Base-by-base conservation (phyloP, 2,888 invertebrate genomes). In the Dione juno region DNA sequence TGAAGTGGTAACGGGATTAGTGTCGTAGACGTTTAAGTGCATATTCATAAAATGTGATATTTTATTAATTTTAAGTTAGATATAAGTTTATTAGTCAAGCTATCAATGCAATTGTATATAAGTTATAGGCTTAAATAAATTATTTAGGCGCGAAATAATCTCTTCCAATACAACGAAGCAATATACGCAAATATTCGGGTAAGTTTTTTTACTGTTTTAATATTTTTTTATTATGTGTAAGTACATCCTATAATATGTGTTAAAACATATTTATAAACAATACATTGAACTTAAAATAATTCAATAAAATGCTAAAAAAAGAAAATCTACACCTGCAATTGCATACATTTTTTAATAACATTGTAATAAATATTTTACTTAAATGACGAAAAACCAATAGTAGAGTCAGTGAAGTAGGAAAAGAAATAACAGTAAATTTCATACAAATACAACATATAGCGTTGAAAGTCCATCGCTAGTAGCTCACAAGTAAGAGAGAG, bases 1-100 rank as follows among this genome's bases (percentile, higher is more conserved):
- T 74, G 93, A 93, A 81, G 91, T 90, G 45, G 92, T 93, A 71
- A 88, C 92, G 77, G 91, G 90, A 72, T 83, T 93, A 77, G 88
- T 92, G 75, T 86, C 85, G 50, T 92, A 90, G 78, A 67, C 74
- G 66, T 28, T 69, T 75, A 76, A 76, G 75, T 79, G 77, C 74
- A 65, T 79, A 76, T 80, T 78, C 75, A 76, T 85, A 79, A 86
- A 91, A 75, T 92, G 92, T 92, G 92, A 92, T 92, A 90, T 82
- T 81, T 77, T 74, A 72, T 74, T 79, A 77, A 77, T 70, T 80
- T 69, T 84, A 82, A 84, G 77, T 79, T 88, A 87, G 82, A 73
- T 74, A 74, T 85, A 85, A 84, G 80, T 78, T 81, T 81, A 74
- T 77, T 82, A 88, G 86, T 88, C 86, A 84, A 82, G 73, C 72